Evolutionary conservation across 2,888 invertebrate genomes (phyloP), one percentile per base, ranked within the genome.

Genomic region (Gymnosoma rotundatum): DNA sequence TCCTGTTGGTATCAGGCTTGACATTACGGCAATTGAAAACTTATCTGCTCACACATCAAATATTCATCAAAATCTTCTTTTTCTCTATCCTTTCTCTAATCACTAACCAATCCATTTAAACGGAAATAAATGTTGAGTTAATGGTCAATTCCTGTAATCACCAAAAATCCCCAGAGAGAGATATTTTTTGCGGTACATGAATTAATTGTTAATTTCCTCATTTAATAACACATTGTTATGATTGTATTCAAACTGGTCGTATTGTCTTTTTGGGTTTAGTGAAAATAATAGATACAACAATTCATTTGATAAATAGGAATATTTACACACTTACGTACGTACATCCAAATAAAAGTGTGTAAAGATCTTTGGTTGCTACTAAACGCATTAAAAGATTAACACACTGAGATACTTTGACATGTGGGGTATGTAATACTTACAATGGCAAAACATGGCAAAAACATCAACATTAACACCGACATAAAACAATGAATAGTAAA

Each of bases 301-400:
- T 48, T 76, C 80, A 69, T 73, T 80, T 76, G 80, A 74, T 75
- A 69, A 64, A 75, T 45, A 56, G 42, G 58, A 64, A 50, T 48
- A 50, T 52, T 38, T 38, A 36, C 56, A 78, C 20, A 18, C 67
- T 69, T 74, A 45, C 20, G 45, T 58, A 64, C 50, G 7, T 32
- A 50, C 18, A 42, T 50, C 48, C n/a, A 14, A 10, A 48, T 32
- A 52, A 18, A 32, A 67, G 10, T 14, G 18, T n/a, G 58, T 66
- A 70, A 50, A 54, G 25, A 78, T 61, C 50, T 20, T 50, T 45
- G 18, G 52, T 25, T 69, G 54, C 85, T 88, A 88, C 89, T 91
- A 90, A 91, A 89, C 88, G 90, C 89, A 91, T 91, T 91, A 91
- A 91, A 88, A 89, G 91, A 91, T 91, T 91, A 91, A 89, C 91